Conservation (phyloP, 35 echinoderm and acorn worm species). For the Ptychodera flava region DNA sequence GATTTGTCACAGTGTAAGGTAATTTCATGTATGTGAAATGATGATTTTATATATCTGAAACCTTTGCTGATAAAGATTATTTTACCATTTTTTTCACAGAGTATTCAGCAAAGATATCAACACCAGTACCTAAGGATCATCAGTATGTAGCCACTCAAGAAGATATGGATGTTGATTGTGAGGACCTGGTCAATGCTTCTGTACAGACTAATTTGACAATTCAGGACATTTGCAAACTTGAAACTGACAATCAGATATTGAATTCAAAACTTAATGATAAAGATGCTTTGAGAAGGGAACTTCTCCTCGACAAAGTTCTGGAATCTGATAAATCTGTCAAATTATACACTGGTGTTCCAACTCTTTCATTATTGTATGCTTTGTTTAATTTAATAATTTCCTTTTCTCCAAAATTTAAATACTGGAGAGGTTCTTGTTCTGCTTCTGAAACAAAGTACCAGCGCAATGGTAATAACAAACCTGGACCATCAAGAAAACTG, state of each 20-base stretch:
- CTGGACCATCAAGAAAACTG: neutral
- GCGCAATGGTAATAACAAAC: neutral
- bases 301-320: neutral
- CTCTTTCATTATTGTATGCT: neutral
- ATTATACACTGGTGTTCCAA: neutral
- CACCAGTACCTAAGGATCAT: neutral
- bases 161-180: neutral
- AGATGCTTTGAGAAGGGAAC: neutral
- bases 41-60: too few species aligned
- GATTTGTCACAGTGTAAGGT: too few species aligned
- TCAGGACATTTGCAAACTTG: neutral
- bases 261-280: neutral
- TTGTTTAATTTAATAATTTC: neutral
- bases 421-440: neutral
- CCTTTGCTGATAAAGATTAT: too few species aligned
- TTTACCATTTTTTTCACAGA: neutral
- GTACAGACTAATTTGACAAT: neutral
- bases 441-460: neutral
- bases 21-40: too few species aligned
- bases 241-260: neutral
- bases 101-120: neutral
- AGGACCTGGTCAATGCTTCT: neutral
- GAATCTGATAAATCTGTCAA: neutral
- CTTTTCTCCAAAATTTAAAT: neutral
- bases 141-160: neutral